Evolutionary conservation across 2,113 vertebrate species (phyloP).

Genomic region (Gracilinanus agilis): DNA sequence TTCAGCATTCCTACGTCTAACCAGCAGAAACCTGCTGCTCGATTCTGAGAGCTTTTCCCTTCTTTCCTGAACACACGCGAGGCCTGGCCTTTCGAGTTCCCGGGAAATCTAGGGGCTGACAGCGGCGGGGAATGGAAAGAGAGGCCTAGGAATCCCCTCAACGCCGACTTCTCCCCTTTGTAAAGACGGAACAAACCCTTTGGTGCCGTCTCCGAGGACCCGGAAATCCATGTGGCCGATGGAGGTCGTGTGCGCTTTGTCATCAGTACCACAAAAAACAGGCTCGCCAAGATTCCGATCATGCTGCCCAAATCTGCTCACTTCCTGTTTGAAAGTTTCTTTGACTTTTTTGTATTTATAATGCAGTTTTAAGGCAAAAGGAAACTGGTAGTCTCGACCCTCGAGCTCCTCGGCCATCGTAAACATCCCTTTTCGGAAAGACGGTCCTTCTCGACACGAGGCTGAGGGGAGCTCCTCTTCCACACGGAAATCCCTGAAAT

Average conservation of each 20-base stretch:
- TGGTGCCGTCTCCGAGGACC: not conserved
- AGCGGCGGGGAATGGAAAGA: slow-evolving; percentile 19
- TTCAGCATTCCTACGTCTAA: slow-evolving; percentile 69
- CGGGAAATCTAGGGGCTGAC: no score
- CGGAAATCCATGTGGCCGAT: not conserved
- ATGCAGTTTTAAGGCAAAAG: slow-evolving; percentile 61
- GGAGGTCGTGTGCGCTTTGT: not conserved
- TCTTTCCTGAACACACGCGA: no score
- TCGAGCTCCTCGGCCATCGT: slow-evolving; percentile 19
- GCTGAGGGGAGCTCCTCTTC: slow-evolving; percentile 33
- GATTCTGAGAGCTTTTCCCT: no score
- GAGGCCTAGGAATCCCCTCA: slow-evolving; percentile 15
- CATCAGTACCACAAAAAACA: not conserved
- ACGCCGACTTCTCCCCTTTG: not conserved
- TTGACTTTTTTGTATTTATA: slow-evolving; percentile 41
- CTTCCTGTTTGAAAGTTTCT: slow-evolving; percentile 32
- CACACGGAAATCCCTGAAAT: slow-evolving; percentile 45
- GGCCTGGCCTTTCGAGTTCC: no score
- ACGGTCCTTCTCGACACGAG: slow-evolving; percentile 13
- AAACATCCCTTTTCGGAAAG: slow-evolving; percentile 48
- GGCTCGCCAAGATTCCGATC: no score
- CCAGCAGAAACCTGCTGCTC: no score
- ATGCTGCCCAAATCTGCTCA: not conserved
- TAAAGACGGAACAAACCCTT: slow-evolving; percentile 18
- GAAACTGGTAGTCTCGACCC: slow-evolving; percentile 18